A percentile compares a stretch with the other conserved stretches of the same genome.
phyloP scores from a whole-genome alignment of 2,888 invertebrate genomes.

The Amblyjoppa fuscipennis region DNA sequence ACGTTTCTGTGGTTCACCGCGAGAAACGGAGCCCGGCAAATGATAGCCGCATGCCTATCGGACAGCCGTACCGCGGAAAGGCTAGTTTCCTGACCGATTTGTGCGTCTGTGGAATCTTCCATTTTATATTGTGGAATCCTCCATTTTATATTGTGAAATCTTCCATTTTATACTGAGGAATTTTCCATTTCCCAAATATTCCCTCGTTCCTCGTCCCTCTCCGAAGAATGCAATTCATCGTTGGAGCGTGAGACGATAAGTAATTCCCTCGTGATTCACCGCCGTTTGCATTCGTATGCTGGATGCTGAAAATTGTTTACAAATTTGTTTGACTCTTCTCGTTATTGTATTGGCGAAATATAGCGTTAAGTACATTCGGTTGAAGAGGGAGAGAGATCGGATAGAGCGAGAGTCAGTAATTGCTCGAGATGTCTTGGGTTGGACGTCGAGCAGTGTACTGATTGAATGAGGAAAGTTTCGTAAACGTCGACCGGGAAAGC shows the following conservation, averaged over 20 bases:
- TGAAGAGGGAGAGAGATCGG: neutral
- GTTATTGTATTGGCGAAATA: conserved; percentile 39
- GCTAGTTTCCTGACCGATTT: conserved; percentile 24
- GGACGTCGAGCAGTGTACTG: conserved; percentile 57
- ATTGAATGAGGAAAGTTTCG: conserved; percentile 67
- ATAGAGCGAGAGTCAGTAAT: conserved; percentile 10
- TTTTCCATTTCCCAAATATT: conserved; percentile 6
- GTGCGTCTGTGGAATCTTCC: neutral
- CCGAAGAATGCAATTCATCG: neutral
- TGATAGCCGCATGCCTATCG: conserved; percentile 4
- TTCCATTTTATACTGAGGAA: neutral
- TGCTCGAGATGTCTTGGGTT: conserved; percentile 50
- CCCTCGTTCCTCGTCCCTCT: neutral
- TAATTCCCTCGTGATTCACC: neutral
- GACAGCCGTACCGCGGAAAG: neutral
- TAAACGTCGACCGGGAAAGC: conserved; percentile 51
- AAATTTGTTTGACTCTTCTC: conserved; percentile 49
- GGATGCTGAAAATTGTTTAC: neutral
- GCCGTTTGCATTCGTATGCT: neutral
- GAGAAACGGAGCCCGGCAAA: conserved; percentile 12
- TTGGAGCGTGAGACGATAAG: neutral
- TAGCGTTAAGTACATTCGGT: too few relatives aligned
- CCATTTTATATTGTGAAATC: too few relatives aligned
- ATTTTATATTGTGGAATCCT: neutral
- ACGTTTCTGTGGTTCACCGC: conserved; percentile 40